Percentiles rank a stretch among this genome's conserved stretches.
phyloP scores from a whole-genome alignment of 2,797 vertebrate species.

The Acanthurus lineatus region DNA sequence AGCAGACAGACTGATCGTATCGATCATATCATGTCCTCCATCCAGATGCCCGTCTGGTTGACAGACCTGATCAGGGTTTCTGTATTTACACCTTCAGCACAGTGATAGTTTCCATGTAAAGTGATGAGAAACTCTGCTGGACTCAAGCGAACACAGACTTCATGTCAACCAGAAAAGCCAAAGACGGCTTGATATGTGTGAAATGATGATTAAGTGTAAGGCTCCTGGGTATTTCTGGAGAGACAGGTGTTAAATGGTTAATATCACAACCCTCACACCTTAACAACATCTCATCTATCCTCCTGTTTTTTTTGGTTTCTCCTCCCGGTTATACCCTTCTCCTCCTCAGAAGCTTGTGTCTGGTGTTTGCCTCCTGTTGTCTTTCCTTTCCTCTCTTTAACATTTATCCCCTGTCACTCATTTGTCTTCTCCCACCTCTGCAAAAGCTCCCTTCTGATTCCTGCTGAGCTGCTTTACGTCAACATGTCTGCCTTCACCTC shows the following conservation, averaged over 20 bases:
- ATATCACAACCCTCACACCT: constrained; percentile 52
- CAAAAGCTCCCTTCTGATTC: constrained; percentile 41
- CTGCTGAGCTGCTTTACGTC: constrained; percentile 37
- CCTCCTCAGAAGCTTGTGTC: constrained; percentile 15
- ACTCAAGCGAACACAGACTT: constrained; percentile 27
- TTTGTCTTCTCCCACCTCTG: constrained; percentile 32
- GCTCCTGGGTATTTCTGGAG: constrained; percentile 26
- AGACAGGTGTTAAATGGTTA: constrained; percentile 57
- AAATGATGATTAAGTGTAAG: constrained; percentile 41
- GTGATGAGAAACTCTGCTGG: constrained; percentile 25
- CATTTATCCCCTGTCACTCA: constrained; percentile 48
- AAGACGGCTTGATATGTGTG: constrained; percentile 32
- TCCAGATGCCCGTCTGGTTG: too few species aligned
- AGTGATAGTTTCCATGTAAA: constrained; percentile 25
- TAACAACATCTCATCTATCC: neutral
- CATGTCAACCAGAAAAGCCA: constrained; percentile 44
- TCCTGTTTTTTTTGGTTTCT: constrained; percentile 27
- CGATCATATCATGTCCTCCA: too few species aligned
- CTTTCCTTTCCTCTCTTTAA: constrained; percentile 22
- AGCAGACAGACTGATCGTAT: too few species aligned
- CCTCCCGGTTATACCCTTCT: constrained; percentile 28
- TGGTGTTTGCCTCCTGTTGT: constrained; percentile 24
- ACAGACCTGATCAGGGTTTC: too few species aligned
- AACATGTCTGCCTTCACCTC: constrained; percentile 32
- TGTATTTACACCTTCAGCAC: too few species aligned